Conservation (phyloP, 2,113 vertebrate genomes). For the Oncorhynchus kisutch region DNA sequence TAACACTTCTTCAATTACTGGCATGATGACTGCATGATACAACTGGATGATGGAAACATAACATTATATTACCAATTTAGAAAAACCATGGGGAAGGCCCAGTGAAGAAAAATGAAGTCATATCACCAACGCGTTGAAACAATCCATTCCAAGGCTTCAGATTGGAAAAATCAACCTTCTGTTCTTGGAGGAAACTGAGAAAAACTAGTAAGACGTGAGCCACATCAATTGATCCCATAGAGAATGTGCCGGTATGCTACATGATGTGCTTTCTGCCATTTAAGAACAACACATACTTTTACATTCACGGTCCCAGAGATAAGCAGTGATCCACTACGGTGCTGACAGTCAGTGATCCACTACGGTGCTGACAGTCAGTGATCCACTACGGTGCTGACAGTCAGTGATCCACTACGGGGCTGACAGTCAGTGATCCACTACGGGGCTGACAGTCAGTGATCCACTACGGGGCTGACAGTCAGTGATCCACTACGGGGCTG, state of each 20-base stretch:
- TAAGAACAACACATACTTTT: slow-evolving; percentile 3
- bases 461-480: not conserved
- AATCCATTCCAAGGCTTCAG: not conserved
- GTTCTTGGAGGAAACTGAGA: not conserved
- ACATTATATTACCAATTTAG: slow-evolving; percentile 30
- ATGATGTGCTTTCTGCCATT: not conserved
- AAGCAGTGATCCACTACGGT: not conserved
- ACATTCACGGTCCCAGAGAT: not conserved
- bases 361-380: not conserved
- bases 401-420: no score
- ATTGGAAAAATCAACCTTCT: not conserved
- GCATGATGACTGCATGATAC: slow-evolving; percentile 54
- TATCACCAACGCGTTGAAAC: not conserved
- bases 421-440: not conserved
- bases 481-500: not conserved
- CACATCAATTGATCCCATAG: no score
- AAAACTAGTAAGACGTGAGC: no score
- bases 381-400: no score
- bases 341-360: not conserved
- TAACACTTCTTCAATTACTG: slow-evolving; percentile 66
- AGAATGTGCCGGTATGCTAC: no score
- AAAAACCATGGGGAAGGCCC: not conserved
- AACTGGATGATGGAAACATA: slow-evolving; percentile 61
- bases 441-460: not conserved
- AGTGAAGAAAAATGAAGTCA: no score